These are phyloP conservation scores for Andrena fulva DNA, from an alignment of 2,888 invertebrate genomes.

Conservation along the genomic window DNA sequence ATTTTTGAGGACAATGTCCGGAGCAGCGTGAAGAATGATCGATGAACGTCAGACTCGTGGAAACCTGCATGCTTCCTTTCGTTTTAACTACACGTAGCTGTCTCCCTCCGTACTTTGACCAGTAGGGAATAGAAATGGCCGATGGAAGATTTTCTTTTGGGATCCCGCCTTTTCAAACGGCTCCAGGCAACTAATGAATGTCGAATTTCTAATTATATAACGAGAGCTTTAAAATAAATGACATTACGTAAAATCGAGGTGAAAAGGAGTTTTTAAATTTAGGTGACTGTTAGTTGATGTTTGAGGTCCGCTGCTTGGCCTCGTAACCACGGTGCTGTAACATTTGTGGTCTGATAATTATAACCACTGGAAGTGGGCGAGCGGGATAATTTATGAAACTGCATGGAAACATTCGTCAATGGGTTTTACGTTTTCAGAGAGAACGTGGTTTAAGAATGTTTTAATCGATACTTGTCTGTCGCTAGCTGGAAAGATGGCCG, in stretches of 20 bases:
- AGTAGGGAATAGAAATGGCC: not conserved
- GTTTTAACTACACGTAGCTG: not conserved
- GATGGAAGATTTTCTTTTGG: not conserved
- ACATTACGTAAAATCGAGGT: conserved; percentile 9
- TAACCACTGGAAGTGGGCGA: not conserved
- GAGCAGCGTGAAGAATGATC: conserved; percentile 19
- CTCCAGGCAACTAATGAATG: not conserved
- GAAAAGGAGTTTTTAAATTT: conserved; percentile 16
- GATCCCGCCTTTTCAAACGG: not conserved
- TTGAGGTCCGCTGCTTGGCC: not conserved
- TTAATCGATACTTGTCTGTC: too few relatives aligned
- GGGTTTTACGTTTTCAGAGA: too few relatives aligned
- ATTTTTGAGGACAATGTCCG: conserved; percentile 59
- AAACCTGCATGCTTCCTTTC: not conserved
- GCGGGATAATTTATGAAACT: not conserved
- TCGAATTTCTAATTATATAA: conserved; percentile 11
- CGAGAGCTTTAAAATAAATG: conserved; percentile 5
- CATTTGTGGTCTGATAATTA: conserved; percentile 3
- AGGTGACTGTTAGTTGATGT: conserved; percentile 4
- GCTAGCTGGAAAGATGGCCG: too few relatives aligned
- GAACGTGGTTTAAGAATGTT: too few relatives aligned
- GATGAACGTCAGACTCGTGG: conserved; percentile 20
- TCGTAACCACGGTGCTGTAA: not conserved
- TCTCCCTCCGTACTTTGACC: not conserved
- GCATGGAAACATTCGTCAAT: too few relatives aligned